phyloP scores from a whole-genome alignment of 1,140 invertebrate species.

The Cyrtorhinus lividipennis region DNA sequence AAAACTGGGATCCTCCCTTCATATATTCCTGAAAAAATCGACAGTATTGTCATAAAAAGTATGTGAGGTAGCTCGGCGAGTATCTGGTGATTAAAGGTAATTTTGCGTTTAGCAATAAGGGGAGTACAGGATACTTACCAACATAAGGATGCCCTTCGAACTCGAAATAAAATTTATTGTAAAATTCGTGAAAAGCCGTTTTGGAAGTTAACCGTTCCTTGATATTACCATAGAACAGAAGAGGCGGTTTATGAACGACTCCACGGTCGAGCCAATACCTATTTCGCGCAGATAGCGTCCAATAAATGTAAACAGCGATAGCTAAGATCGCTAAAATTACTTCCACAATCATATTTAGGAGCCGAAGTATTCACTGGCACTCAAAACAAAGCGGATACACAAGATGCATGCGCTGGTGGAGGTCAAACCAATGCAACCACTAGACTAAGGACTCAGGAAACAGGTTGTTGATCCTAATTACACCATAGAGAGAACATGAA shows the following conservation, averaged over 20 bases:
- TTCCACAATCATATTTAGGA: not conserved
- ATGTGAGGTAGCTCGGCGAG: no score
- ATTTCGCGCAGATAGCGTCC: not conserved
- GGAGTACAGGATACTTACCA: no score
- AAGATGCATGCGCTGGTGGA: no score
- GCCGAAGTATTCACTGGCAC: no score
- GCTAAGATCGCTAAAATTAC: not conserved
- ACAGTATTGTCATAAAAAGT: no score
- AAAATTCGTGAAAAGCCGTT: conserved; percentile 6
- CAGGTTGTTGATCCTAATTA: no score
- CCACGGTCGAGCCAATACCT: not conserved
- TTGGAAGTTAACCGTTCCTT: not conserved
- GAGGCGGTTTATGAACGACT: not conserved
- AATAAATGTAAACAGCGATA: not conserved
- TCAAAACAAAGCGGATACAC: no score
- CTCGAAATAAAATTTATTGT: not conserved
- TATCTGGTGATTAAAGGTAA: no score
- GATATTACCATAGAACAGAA: conserved; percentile 1
- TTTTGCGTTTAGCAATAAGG: no score
- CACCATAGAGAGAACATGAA: no score
- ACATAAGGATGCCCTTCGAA: not conserved
- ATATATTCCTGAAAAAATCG: conserved; percentile 13
- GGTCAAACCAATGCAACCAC: no score
- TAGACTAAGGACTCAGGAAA: no score
- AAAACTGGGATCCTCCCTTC: conserved; percentile 11